Evolutionary conservation across 1,140 invertebrate species (phyloP), one percentile per base, ranked within the genome.

Genomic region (Hermatobates lingyangjiaoensis): DNA sequence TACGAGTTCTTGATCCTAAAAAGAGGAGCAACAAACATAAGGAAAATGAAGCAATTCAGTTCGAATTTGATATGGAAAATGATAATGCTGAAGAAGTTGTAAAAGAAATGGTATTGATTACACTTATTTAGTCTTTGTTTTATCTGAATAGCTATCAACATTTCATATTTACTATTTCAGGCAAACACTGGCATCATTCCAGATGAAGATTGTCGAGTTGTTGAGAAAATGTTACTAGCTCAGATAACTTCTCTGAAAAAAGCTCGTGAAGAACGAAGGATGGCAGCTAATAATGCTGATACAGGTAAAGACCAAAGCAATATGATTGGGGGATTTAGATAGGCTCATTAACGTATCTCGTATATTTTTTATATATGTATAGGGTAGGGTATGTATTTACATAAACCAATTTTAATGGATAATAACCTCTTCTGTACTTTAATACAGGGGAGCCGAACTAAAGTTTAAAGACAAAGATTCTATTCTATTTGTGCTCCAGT

Each of bases 11-110:
- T 34, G 94, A 98, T 71, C 88, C 95, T 24, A 97, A 97, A 66
- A 98, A 98, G 66, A 70, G 92, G 58, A 85, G 81, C 58, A 85
- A 87, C 59, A 88, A 88, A 57, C 92, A 98, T 64, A 96, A 97
- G 65, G 93, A 98, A 68, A 98, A 98, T 69, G 95, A 99, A 70
- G 95, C 94, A 7, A 96, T 99, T 60, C 92, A 98, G 68, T 98
- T 98, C 73, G 91, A 95, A 57, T 98, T 96, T 72, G 88, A 97
- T 67, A 83, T 97, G 55, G 78, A 81, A 57, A 75, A 74, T 50
- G 95, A 99, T 66, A 84, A 91, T 63, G 86, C 89, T 54, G 90
- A 98, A 62, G 86, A 92, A 63, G 87, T 98, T 52, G 90, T 92
- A 44, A 80, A 84, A 61, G 94, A 96, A 68, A 95, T 98, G 93